These are phyloP conservation scores for Lomographa bimaculata DNA, from an alignment of 2,888 invertebrate species.

Conservation along the genomic window DNA sequence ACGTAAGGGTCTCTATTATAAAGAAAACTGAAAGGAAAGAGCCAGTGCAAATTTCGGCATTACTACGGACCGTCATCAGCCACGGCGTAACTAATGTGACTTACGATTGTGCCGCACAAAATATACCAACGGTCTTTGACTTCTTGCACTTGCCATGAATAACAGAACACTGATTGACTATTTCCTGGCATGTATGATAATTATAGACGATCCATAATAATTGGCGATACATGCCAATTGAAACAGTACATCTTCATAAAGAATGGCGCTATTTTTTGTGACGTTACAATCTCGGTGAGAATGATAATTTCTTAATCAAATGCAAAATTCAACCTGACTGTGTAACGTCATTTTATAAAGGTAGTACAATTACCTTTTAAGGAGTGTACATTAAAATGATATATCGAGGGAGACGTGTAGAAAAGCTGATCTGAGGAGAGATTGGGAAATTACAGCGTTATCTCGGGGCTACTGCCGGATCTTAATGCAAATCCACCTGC, in stretches of 20 bases:
- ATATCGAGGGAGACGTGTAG: conserved; percentile 46
- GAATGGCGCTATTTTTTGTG: conserved; percentile 41
- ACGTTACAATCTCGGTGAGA: conserved; percentile 37
- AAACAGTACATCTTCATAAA: conserved; percentile 43
- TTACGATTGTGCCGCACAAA: conserved; percentile 51
- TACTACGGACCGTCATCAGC: conserved; percentile 46
- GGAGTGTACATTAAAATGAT: conserved; percentile 50
- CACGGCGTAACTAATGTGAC: conserved; percentile 62
- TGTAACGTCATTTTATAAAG: conserved; percentile 38
- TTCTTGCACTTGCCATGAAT: conserved; percentile 49
- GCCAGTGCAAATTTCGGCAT: conserved; percentile 35
- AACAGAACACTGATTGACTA: conserved; percentile 59
- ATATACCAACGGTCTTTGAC: conserved; percentile 66
- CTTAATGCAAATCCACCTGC: conserved; percentile 60
- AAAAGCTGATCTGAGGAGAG: conserved; percentile 52
- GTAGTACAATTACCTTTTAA: conserved; percentile 46
- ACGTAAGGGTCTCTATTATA: conserved; percentile 17
- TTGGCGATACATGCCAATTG: conserved; percentile 48
- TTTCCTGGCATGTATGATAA: conserved; percentile 53
- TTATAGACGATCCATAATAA: conserved; percentile 44
- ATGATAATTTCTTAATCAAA: too few relatives aligned
- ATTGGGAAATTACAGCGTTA: conserved; percentile 59
- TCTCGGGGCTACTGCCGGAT: conserved; percentile 54
- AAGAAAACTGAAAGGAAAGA: conserved; percentile 38
- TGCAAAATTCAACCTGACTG: too few relatives aligned